Evolutionary conservation across 2,888 invertebrate species (phyloP).

Genomic region (Limnephilus auricula): DNA sequence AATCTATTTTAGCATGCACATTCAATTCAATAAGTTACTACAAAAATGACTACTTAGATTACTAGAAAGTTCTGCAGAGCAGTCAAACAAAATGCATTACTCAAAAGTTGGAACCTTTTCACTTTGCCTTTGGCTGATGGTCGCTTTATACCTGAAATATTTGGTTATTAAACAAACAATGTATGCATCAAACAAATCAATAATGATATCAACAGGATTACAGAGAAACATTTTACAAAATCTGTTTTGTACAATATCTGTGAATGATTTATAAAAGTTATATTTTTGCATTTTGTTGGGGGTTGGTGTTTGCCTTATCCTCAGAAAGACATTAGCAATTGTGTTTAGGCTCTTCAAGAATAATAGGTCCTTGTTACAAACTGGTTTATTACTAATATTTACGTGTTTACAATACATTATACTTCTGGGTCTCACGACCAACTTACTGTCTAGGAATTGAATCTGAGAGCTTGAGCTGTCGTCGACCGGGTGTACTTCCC

Average conservation of each 20-base stretch:
- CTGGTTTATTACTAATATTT: too few relatives aligned
- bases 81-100: neutral
- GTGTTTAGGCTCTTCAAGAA: too few relatives aligned
- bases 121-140: neutral
- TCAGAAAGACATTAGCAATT: too few relatives aligned
- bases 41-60: neutral
- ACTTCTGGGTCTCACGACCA: too few relatives aligned
- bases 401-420: too few relatives aligned
- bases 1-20: neutral
- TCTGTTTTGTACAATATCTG: too few relatives aligned
- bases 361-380: too few relatives aligned
- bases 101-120: neutral
- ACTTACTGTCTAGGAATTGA: too few relatives aligned
- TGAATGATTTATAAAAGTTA: neutral
- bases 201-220: neutral
- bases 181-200: neutral
- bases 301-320: too few relatives aligned
- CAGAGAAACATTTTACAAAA: neutral
- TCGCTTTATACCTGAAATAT: neutral
- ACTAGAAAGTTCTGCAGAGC: neutral
- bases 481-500: too few relatives aligned
- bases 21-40: neutral
- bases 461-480: too few relatives aligned
- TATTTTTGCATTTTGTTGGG: too few relatives aligned
- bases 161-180: neutral